A percentile compares a stretch with the other conserved stretches of the same genome.
These are phyloP conservation scores for Phocoena sinus DNA, from an alignment of 2,113 vertebrate genomes.

Conservation along the genomic window DNA sequence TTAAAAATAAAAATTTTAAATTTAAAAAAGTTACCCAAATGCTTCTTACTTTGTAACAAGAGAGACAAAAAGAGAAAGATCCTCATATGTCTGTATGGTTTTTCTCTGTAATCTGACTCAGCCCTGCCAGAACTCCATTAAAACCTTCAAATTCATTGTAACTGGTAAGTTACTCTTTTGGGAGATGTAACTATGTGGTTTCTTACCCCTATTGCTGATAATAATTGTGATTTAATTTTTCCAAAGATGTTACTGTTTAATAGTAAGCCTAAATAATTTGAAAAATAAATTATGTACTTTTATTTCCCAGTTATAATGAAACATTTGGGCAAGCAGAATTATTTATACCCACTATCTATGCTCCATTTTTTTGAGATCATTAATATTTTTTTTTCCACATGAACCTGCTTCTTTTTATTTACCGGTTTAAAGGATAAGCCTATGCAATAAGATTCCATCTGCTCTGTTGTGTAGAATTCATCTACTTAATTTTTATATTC, in stretches of 20 bases:
- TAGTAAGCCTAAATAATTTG: background rate
- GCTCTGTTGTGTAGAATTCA: background rate
- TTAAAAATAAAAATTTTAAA: conserved; percentile 70
- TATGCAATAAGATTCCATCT: background rate
- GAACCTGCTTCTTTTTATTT: conserved; percentile 21
- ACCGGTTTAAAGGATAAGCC: background rate
- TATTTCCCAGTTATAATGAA: conserved; percentile 31
- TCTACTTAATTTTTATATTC: conserved; percentile 18
- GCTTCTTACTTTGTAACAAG: conserved; percentile 38
- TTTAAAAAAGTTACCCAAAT: conserved; percentile 52
- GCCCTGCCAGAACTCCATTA: background rate
- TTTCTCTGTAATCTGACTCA: background rate
- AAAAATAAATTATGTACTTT: conserved; percentile 11
- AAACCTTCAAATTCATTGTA: background rate
- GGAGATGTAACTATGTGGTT: background rate
- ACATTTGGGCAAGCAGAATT: conserved; percentile 51
- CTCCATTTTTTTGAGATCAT: background rate
- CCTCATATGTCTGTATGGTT: background rate
- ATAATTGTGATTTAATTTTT: conserved; percentile 21
- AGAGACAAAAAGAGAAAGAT: conserved; percentile 16
- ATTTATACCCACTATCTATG: background rate
- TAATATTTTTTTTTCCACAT: conserved; percentile 20
- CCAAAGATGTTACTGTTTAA: conserved; percentile 1
- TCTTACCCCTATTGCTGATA: background rate
- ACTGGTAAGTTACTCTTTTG: background rate